Conservation (phyloP, 2,797 vertebrate species). For the Lophius americanus region DNA sequence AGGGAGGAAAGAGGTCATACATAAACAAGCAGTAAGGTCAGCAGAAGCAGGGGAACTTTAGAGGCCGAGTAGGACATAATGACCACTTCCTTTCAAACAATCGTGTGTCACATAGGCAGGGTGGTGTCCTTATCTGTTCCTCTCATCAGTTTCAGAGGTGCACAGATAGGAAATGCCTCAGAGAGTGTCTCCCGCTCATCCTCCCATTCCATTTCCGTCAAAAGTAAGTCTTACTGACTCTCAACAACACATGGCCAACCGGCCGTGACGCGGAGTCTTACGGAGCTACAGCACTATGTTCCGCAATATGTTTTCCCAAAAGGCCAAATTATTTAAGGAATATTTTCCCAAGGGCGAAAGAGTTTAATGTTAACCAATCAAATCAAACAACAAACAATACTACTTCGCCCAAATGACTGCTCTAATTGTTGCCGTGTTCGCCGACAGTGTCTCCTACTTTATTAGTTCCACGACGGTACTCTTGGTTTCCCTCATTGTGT, state of each 20-base stretch:
- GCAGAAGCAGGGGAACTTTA: slow-evolving; percentile 9
- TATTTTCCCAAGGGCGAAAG: no score
- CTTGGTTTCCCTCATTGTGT: no score
- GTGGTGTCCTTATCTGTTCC: slow-evolving; percentile 47
- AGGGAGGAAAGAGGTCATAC: slow-evolving; percentile 7
- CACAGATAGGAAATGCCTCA: slow-evolving; percentile 70
- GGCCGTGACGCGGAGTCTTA: neutral
- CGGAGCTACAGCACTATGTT: neutral
- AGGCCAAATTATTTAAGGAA: no score
- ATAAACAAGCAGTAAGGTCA: slow-evolving; percentile 5
- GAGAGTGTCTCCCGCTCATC: slow-evolving; percentile 31
- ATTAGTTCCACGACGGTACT: no score
- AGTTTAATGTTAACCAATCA: no score
- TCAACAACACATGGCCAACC: no score
- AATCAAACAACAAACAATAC: no score
- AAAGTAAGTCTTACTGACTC: slow-evolving; percentile 17
- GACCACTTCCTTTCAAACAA: slow-evolving; percentile 59
- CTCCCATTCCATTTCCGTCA: slow-evolving; percentile 54
- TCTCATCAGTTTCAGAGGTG: slow-evolving; percentile 43
- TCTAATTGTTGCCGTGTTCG: no score
- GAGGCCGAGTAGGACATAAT: slow-evolving; percentile 29
- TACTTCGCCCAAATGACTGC: no score
- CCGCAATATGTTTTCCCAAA: no score
- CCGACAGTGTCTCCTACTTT: no score
- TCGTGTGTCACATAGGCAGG: slow-evolving; percentile 17